phyloP scores from a whole-genome alignment of 2,797 vertebrate species.

The Somateria mollissima region DNA sequence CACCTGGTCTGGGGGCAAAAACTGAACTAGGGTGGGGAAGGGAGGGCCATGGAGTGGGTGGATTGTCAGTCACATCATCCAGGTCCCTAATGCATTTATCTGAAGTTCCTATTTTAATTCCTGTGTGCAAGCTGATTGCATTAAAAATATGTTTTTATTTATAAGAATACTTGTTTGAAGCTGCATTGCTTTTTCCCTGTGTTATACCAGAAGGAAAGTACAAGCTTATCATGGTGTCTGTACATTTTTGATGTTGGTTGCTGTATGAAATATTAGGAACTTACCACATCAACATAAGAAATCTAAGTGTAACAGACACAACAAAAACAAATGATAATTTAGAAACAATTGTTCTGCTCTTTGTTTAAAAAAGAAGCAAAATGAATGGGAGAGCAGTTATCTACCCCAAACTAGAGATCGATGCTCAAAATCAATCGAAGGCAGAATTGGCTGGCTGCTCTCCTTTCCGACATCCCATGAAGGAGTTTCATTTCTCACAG shows the following conservation, averaged over 20 bases:
- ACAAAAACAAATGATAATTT: rapidly evolving
- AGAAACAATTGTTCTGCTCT: not conserved
- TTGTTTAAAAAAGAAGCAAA: not conserved
- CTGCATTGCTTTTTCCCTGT: not conserved
- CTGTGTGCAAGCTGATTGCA: not conserved
- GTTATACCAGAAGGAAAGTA: not conserved
- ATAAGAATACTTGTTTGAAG: not conserved
- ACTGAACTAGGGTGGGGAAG: not conserved
- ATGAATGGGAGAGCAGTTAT: not conserved
- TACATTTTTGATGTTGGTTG: not conserved
- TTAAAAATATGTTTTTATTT: not conserved
- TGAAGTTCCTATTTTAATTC: not conserved
- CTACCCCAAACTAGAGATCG: not conserved
- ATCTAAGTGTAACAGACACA: not conserved
- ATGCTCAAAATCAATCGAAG: not conserved
- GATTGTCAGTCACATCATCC: not conserved
- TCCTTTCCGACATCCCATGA: not conserved
- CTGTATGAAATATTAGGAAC: not conserved
- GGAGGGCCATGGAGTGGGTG: not conserved
- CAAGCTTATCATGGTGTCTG: not conserved
- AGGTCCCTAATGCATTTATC: not conserved
- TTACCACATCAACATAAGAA: not conserved
- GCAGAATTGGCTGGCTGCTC: not conserved
- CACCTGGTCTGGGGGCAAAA: not conserved
- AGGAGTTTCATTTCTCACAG: not conserved